These are phyloP conservation scores for Proales similis DNA, from an alignment of 1,140 invertebrate genomes.

Conservation along the genomic window DNA sequence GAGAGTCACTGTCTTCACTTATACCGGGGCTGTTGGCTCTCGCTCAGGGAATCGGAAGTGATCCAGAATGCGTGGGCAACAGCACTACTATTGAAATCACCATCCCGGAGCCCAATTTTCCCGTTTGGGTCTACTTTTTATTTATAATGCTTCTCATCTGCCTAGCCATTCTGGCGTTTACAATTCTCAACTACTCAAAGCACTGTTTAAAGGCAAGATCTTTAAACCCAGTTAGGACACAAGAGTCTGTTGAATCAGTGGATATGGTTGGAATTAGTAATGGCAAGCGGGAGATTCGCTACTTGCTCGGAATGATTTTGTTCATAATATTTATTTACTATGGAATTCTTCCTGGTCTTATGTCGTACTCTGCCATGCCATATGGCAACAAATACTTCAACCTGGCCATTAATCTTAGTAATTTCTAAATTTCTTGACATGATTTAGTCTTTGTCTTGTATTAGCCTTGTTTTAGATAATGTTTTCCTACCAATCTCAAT, in stretches of 20 bases:
- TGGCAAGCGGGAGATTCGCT: conserved; percentile 12
- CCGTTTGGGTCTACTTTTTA: conserved; percentile 24
- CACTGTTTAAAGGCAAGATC: conserved; percentile 9
- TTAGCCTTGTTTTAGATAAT: neutral
- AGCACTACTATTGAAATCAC: no score
- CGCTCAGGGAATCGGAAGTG: conserved; percentile 62
- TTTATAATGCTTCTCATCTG: conserved; percentile 18
- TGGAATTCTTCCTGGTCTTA: conserved; percentile 71
- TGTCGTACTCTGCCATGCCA: conserved; percentile 77
- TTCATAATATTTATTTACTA: conserved; percentile 45
- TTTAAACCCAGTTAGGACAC: no score
- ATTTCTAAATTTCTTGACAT: no score
- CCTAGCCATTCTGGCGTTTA: conserved; percentile 10
- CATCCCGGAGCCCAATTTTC: no score
- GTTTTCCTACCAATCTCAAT: neutral
- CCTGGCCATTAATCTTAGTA: conserved; percentile 34
- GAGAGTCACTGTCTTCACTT: conserved; percentile 77
- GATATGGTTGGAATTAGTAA: no score
- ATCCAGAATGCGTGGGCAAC: neutral
- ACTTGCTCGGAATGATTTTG: conserved; percentile 17
- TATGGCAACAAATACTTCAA: conserved; percentile 61
- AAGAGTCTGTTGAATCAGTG: no score
- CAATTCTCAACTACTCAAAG: conserved; percentile 10
- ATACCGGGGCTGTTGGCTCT: conserved; percentile 74
- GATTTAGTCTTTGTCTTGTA: no score